These are phyloP conservation scores for Yponomeuta cagnagella DNA, from an alignment of 2,888 invertebrate genomes.

Conservation along the genomic window DNA sequence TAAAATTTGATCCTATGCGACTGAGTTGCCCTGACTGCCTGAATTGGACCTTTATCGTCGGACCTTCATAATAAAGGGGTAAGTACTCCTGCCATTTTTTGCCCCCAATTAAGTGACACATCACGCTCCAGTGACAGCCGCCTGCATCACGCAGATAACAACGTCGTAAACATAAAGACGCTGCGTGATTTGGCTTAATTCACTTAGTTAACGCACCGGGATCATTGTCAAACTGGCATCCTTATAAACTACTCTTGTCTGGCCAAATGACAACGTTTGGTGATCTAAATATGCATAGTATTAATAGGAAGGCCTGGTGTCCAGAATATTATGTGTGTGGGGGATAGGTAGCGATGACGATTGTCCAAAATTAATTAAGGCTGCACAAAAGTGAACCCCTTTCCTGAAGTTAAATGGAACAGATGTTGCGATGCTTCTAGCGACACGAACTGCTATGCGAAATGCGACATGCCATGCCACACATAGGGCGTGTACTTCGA, in stretches of 20 bases:
- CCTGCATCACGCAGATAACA: slow-evolving; percentile 51
- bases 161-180: slow-evolving; percentile 27
- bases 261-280: neutral
- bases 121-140: neutral
- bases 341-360: slow-evolving; percentile 40
- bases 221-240: slow-evolving; percentile 57
- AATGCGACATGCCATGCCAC: no score
- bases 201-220: slow-evolving; percentile 56
- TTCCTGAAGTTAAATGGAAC: neutral
- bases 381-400: slow-evolving; percentile 37
- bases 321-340: neutral
- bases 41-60: no score
- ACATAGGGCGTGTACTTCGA: no score
- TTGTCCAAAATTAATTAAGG: slow-evolving; percentile 72
- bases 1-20: no score
- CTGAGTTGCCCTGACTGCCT: no score
- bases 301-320: neutral
- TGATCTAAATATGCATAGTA: neutral
- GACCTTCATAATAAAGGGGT: neutral
- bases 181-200: slow-evolving; percentile 66
- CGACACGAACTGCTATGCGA: no score
- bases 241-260: slow-evolving; percentile 38
- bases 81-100: neutral
- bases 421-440: neutral
- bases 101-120: neutral